Percentiles rank a stretch among this genome's conserved stretches.
Evolutionary conservation across 2,113 vertebrate genomes (phyloP).

Genomic region (Microtus montanus): DNA sequence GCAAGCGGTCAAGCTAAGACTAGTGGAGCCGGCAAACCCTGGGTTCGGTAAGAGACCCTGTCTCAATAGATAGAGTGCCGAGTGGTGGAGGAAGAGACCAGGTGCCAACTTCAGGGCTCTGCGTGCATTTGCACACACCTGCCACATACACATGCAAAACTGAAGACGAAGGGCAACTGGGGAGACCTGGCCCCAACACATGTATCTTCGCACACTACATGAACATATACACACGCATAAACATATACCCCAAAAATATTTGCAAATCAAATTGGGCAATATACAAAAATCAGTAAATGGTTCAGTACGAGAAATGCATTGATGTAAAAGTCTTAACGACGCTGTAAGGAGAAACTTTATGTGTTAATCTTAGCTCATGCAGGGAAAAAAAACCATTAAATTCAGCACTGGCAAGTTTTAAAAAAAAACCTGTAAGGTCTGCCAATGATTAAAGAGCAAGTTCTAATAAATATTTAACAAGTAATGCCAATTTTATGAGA

Average conservation of each 20-base stretch:
- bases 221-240: background rate
- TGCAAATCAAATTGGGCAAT: background rate
- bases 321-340: background rate
- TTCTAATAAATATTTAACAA: slow-evolving; percentile 42
- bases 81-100: no score
- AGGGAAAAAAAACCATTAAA: background rate
- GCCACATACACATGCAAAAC: background rate
- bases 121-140: no score
- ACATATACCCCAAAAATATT: background rate
- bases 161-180: background rate
- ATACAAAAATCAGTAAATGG: background rate
- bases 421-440: background rate
- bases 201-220: background rate
- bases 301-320: background rate
- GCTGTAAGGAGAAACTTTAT: background rate
- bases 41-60: background rate
- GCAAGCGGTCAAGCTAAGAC: no score
- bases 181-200: background rate
- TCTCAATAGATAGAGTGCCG: no score
- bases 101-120: background rate
- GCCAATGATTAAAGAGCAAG: background rate
- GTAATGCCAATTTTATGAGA: background rate
- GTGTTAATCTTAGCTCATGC: background rate
- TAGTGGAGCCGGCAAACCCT: background rate
- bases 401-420: background rate